Evolutionary conservation across 2,113 vertebrate species (phyloP).

Genomic region (Caloenas nicobarica): DNA sequence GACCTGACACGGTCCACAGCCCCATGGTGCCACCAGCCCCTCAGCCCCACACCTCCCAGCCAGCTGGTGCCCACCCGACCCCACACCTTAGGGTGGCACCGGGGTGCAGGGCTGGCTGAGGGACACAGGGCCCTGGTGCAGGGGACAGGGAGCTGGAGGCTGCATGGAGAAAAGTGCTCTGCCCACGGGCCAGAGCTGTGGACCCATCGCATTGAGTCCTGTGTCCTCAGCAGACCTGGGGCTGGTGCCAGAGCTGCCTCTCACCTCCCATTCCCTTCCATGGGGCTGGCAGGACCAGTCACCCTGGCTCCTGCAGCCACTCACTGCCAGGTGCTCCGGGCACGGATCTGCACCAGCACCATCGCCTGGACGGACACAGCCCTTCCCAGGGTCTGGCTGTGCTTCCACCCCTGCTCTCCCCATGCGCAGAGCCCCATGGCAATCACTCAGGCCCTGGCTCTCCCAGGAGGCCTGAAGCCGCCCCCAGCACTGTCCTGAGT

Average conservation of each 20-base stretch:
- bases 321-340: fast-evolving
- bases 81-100: not conserved
- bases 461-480: fast-evolving
- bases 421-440: fast-evolving
- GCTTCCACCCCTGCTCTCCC: not conserved
- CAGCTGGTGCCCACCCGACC: not conserved
- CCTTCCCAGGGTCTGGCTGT: not conserved
- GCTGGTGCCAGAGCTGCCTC: not conserved
- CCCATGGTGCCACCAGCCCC: not conserved
- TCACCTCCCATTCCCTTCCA: not conserved
- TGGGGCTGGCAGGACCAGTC: fast-evolving
- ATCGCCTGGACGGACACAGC: fast-evolving
- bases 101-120: not conserved
- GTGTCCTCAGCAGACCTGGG: fast-evolving
- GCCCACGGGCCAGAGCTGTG: fast-evolving
- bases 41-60: not conserved
- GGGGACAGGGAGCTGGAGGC: not conserved
- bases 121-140: fast-evolving
- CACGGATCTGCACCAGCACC: not conserved
- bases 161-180: not conserved
- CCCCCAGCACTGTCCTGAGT: fast-evolving
- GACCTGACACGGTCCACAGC: constrained; percentile 11
- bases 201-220: fast-evolving
- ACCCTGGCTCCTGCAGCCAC: fast-evolving
- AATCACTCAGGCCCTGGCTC: fast-evolving